These are phyloP conservation scores for Caiman crocodilus DNA, from an alignment of 2,797 vertebrate species.

Conservation along the genomic window DNA sequence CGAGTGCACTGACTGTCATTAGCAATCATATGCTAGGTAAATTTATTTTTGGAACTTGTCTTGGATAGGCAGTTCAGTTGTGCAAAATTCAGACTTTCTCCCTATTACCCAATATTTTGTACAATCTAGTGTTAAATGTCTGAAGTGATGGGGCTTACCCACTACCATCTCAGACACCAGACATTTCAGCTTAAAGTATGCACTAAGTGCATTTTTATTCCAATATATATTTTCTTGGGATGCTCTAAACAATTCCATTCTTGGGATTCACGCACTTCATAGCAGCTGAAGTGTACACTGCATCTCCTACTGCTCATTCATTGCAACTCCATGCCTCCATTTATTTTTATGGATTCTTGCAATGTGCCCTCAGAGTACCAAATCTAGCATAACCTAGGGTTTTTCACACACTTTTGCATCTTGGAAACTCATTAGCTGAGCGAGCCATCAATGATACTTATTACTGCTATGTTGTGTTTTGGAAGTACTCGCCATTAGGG, in stretches of 20 bases:
- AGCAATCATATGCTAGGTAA: background rate
- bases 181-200: background rate
- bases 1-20: background rate
- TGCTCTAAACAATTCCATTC: background rate
- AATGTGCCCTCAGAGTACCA: accelerated
- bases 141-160: background rate
- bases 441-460: too few relatives aligned
- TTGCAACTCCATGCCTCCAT: accelerated
- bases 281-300: accelerated
- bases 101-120: background rate
- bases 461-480: too few relatives aligned
- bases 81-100: background rate
- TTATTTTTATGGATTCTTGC: background rate
- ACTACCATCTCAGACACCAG: background rate
- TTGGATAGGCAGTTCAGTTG: background rate
- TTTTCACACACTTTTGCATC: too few relatives aligned
- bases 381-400: background rate
- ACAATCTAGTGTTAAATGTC: background rate
- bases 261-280: background rate
- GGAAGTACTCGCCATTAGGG: too few relatives aligned
- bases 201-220: background rate
- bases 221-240: background rate
- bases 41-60: background rate
- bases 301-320: background rate
- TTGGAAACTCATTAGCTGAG: too few relatives aligned